phyloP scores from a whole-genome alignment of 2,113 vertebrate species.

The Chlamydotis undulata region DNA sequence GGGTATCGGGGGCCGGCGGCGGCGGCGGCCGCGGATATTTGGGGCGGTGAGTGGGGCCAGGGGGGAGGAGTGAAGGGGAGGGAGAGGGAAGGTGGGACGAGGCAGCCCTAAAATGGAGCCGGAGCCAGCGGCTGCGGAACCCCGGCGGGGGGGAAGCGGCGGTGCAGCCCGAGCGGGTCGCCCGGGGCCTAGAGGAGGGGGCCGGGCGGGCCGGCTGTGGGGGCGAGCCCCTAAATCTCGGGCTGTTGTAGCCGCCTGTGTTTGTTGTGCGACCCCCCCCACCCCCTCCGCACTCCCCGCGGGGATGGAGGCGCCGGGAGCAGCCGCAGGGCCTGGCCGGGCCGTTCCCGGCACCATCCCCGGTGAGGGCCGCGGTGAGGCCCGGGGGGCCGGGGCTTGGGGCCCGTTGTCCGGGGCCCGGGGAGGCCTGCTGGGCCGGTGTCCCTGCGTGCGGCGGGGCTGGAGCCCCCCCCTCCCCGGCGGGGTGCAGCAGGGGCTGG shows the following conservation, averaged over 20 bases:
- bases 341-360: no score
- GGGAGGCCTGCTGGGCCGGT: no score
- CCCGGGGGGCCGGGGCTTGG: no score
- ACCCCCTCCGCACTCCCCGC: background rate
- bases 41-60: background rate
- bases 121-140: background rate
- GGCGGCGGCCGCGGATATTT: background rate
- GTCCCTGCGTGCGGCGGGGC: no score
- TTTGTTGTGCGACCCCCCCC: background rate
- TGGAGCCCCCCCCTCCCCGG: no score
- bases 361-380: no score
- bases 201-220: background rate
- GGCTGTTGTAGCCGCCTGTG: background rate
- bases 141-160: background rate
- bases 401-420: no score
- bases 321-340: no score
- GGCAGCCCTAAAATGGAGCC: constrained; percentile 55
- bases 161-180: background rate
- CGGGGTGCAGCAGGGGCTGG: no score
- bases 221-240: no score
- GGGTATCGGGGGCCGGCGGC: constrained; percentile 41
- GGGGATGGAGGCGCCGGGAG: background rate
- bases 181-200: background rate
- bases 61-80: background rate
- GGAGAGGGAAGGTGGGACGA: constrained; percentile 23